A percentile compares a stretch with the other conserved stretches of the same genome.
phyloP scores from a whole-genome alignment of 2,113 vertebrate species.

The Stercorarius parasiticus region DNA sequence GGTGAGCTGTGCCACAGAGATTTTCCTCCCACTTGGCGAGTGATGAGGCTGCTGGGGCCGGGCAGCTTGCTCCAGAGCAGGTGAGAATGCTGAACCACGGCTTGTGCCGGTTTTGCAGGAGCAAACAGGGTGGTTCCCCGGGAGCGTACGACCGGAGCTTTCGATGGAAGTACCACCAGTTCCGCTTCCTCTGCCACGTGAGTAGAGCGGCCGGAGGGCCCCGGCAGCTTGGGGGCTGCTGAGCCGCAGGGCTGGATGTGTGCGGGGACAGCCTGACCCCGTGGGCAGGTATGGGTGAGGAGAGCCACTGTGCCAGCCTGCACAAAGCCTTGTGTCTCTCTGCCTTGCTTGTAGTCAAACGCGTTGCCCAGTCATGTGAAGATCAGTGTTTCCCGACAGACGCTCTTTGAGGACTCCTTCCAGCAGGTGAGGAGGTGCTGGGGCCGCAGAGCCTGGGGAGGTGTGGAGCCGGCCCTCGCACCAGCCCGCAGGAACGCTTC shows the following conservation, averaged over 20 bases:
- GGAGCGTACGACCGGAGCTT: conserved; percentile 96
- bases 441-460: rapidly evolving
- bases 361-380: conserved; percentile 96
- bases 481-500: rapidly evolving
- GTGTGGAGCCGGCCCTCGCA: rapidly evolving
- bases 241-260: neutral
- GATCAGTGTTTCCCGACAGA: conserved; percentile 96
- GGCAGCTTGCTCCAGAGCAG: rapidly evolving
- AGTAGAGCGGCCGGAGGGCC: conserved; percentile 43
- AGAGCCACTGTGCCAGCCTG: neutral
- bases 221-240: rapidly evolving
- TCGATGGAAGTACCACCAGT: conserved; percentile 99
- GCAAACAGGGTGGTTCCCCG: conserved; percentile 88
- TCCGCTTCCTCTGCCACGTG: conserved; percentile 97
- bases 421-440: conserved; percentile 83
- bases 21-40: rapidly evolving
- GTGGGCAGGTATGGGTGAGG: neutral
- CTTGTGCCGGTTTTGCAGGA: conserved; percentile 46
- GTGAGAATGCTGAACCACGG: neutral
- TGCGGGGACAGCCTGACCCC: neutral
- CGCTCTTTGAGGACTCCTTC: conserved; percentile 96
- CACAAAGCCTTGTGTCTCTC: neutral
- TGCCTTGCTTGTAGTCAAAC: conserved; percentile 81
- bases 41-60: rapidly evolving
- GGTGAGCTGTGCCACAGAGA: neutral